phyloP scores from a whole-genome alignment of 1,140 invertebrate genomes.

The Pectinophora gossypiella region DNA sequence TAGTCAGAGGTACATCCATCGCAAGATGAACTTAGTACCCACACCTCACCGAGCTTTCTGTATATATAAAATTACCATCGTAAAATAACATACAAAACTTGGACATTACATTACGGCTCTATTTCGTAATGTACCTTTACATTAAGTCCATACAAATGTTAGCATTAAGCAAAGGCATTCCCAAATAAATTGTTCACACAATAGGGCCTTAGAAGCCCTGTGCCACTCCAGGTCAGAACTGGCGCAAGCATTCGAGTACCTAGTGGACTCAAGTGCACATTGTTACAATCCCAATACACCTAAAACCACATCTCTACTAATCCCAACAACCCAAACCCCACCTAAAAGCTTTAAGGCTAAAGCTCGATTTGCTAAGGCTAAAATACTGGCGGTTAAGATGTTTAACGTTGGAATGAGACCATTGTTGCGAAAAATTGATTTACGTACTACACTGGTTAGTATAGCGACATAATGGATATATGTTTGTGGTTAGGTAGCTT shows the following conservation, averaged over 20 bases:
- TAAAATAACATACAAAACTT: no score
- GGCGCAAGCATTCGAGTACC: constrained; percentile 36
- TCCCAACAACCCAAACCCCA: neutral
- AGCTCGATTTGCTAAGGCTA: neutral
- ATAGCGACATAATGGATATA: no score
- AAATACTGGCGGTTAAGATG: constrained; percentile 16
- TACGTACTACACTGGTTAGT: constrained; percentile 55
- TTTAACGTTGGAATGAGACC: neutral
- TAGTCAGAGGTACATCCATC: no score
- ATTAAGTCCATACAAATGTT: no score
- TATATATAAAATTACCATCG: no score
- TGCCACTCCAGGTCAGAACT: constrained; percentile 29
- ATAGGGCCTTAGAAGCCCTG: constrained; percentile 8
- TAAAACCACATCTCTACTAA: neutral
- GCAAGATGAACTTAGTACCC: no score
- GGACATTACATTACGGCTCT: no score
- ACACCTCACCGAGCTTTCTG: no score
- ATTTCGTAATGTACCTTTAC: no score
- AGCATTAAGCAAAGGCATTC: no score
- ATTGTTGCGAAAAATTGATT: constrained; percentile 70
- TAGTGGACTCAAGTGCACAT: constrained; percentile 42
- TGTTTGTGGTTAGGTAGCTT: no score
- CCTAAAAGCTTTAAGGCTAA: neutral
- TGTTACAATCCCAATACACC: constrained; percentile 24
- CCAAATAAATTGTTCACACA: neutral